These are phyloP conservation scores for Falco columbarius DNA, from an alignment of 2,797 vertebrate species.

Conservation along the genomic window DNA sequence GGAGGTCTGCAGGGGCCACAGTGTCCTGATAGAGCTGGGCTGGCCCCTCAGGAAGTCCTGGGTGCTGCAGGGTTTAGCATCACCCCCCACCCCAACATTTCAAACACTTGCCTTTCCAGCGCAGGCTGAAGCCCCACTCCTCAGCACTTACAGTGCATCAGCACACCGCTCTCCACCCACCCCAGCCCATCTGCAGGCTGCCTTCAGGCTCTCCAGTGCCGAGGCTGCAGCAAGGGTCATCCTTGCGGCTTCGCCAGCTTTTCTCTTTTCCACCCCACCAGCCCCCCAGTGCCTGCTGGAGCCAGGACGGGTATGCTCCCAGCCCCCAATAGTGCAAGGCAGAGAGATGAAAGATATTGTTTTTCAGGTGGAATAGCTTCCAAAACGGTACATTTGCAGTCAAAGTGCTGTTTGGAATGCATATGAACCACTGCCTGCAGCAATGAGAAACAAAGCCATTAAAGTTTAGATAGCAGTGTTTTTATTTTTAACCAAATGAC, in stretches of 20 bases:
- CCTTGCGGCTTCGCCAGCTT: background rate
- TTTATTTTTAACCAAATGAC: slow-evolving; percentile 79
- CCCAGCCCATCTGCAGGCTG: background rate
- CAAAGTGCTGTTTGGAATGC: slow-evolving; percentile 61
- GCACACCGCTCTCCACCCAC: background rate
- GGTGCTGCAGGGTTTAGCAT: background rate
- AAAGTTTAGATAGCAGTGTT: slow-evolving; percentile 67
- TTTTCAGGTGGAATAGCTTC: slow-evolving; percentile 63
- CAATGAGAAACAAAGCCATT: slow-evolving; percentile 69
- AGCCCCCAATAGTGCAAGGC: background rate
- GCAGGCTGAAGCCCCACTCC: background rate
- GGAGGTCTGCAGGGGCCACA: background rate
- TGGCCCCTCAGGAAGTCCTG: background rate
- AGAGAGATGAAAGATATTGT: slow-evolving; percentile 51
- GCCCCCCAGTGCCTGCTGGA: background rate
- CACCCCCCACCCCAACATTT: background rate
- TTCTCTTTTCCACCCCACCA: background rate
- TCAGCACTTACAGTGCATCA: background rate
- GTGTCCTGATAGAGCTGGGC: background rate
- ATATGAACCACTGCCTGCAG: slow-evolving; percentile 62
- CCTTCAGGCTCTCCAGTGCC: accelerated
- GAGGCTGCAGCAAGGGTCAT: no score
- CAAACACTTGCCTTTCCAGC: background rate
- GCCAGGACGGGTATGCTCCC: background rate
- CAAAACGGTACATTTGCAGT: slow-evolving; percentile 56